Evolutionary conservation across 2,113 vertebrate species (phyloP).

Genomic region (Climacteris rufus): DNA sequence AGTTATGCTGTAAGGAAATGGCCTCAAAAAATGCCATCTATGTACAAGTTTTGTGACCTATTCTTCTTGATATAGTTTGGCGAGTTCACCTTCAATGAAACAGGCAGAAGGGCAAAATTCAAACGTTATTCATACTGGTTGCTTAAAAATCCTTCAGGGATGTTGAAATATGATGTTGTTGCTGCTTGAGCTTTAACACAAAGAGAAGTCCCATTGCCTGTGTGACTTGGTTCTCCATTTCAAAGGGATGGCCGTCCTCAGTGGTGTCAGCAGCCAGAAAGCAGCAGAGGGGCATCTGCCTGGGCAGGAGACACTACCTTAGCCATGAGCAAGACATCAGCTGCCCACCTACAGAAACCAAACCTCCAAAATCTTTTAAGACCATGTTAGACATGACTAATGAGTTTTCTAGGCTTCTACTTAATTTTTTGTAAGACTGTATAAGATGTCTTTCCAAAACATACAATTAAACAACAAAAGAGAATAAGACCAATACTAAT

Average conservation of each 20-base stretch:
- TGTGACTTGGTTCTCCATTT: neutral
- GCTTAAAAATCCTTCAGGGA: neutral
- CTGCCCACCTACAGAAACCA: neutral
- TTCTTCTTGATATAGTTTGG: neutral
- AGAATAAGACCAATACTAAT: neutral
- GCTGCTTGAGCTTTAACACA: neutral
- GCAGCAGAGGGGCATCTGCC: neutral
- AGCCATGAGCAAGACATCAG: rapidly evolving
- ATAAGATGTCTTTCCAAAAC: neutral
- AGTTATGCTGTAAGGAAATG: neutral
- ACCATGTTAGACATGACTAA: neutral
- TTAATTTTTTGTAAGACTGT: neutral
- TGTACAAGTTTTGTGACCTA: neutral
- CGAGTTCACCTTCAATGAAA: neutral
- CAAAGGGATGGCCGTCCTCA: rapidly evolving
- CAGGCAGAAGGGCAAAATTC: neutral
- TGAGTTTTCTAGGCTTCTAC: neutral
- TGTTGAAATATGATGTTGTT: neutral
- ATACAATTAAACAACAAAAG: neutral
- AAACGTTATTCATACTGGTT: neutral
- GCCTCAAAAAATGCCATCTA: neutral
- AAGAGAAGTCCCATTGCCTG: neutral
- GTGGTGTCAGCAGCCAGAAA: neutral
- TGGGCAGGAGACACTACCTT: neutral
- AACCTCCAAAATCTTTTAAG: neutral